Base-by-base conservation (phyloP, 2,888 invertebrate genomes). In the Yponomeuta malinellus region DNA sequence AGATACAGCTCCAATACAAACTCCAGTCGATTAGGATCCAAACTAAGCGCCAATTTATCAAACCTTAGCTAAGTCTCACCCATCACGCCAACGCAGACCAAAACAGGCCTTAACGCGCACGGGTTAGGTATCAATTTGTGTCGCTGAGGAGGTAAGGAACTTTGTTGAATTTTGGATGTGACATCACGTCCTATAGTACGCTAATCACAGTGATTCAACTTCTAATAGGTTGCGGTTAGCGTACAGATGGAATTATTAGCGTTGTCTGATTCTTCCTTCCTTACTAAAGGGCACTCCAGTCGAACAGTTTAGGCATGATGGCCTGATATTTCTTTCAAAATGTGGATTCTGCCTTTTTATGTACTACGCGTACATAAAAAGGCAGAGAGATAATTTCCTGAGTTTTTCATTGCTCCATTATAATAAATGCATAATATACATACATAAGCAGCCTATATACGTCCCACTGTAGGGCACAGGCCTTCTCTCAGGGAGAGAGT, bases 21-120 rank as follows among this genome's bases (percentile, higher is more conserved):
- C 52, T 59, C 52, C 52, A 59, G 52, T 59, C 52, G 52, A 59
- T 59, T 59, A 59, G 52, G 52, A 15, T 59, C 52, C 52, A 59
- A 59, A 59, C 52, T 59, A 15, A 59, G 52, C 52, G 52, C 52
- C 52, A 59, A 59, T 59, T 59, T 59, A 59, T 59, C 52, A 59
- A 59, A 59, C 52, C 52, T 59, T 15, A 15, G 52, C 52, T 59
- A 59, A 59, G 52, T 15, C 52, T 59, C 52, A 59, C 15, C 52
- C 15, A 59, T 15, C 52, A 59, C 12, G 52, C 2, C 8, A 15
- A 59, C 3, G 15, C 52, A 59, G 52, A 15, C 12, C 15, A 59
- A 59, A 59, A 59, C 52, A 59, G 15, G 52, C 15, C 15, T 15
- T 59, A 59, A 59, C 52, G 1, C 52, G 15, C 52, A 6, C 4